These are phyloP conservation scores for Melanogrammus aeglefinus DNA, from an alignment of 2,797 vertebrate species.

Conservation along the genomic window DNA sequence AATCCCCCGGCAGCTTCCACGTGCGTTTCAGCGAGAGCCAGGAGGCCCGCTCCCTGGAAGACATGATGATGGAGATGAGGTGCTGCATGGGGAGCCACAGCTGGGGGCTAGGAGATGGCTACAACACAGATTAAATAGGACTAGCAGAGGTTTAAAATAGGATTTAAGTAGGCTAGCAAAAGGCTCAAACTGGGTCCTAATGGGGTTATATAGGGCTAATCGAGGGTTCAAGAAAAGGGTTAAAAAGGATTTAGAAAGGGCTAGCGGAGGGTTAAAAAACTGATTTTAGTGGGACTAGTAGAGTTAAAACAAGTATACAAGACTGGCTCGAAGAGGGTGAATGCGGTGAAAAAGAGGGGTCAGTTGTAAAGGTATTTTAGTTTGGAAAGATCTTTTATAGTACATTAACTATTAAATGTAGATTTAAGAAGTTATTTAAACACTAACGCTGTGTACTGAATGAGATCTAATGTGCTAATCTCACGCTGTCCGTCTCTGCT, in stretches of 20 bases:
- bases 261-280: background rate
- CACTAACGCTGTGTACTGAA: too few relatives aligned
- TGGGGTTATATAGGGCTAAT: too few relatives aligned
- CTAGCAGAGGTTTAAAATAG: background rate
- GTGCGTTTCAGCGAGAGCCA: constrained; percentile 74
- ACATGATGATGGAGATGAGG: constrained; percentile 95
- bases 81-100: constrained; percentile 43
- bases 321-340: too few relatives aligned
- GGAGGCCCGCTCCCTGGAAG: constrained; percentile 74
- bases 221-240: background rate
- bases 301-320: background rate
- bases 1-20: constrained; percentile 86
- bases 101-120: background rate
- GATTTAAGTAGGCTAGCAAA: background rate
- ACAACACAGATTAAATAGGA: background rate
- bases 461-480: too few relatives aligned
- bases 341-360: too few relatives aligned
- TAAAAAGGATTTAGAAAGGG: background rate
- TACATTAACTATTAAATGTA: background rate
- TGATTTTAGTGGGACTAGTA: background rate
- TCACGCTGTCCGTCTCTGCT: too few relatives aligned
- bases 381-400: background rate
- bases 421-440: background rate
- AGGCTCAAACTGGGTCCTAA: background rate
- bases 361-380: too few relatives aligned